phyloP scores from a whole-genome alignment of 2,888 invertebrate species.

The Callyntrura sp. region DNA sequence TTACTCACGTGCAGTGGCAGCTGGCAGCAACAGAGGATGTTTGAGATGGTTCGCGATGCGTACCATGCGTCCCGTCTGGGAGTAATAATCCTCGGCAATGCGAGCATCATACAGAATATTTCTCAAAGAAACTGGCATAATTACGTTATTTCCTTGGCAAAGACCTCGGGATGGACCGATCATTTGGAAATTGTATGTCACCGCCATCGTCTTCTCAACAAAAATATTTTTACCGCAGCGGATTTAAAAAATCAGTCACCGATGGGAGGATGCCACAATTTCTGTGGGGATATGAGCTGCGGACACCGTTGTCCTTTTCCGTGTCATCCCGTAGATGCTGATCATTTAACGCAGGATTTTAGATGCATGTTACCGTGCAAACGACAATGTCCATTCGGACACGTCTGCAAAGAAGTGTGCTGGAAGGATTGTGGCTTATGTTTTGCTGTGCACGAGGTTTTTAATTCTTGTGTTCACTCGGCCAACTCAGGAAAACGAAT shows the following conservation, averaged over 20 bases:
- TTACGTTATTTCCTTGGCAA: not conserved
- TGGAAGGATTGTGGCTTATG: conserved; percentile 30
- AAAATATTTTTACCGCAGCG: not conserved
- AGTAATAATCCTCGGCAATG: not conserved
- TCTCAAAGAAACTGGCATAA: not conserved
- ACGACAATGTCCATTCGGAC: conserved; percentile 1
- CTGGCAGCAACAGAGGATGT: not conserved
- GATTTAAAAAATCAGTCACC: not conserved
- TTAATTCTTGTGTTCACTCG: not conserved
- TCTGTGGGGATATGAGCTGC: conserved; percentile 48
- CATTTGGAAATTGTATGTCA: conserved; percentile 32
- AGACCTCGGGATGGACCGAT: not conserved
- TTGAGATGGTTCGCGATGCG: not conserved
- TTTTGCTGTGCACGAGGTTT: not conserved
- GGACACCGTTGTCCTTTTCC: conserved; percentile 47
- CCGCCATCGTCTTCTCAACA: not conserved
- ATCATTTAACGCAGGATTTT: conserved; percentile 12
- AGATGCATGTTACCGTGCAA: not conserved
- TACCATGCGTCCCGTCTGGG: not conserved
- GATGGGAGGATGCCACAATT: conserved; percentile 9
- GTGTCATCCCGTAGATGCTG: conserved; percentile 41
- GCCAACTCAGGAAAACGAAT: not conserved
- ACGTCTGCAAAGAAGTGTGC: conserved; percentile 17
- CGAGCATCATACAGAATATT: not conserved
- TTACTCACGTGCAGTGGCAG: not conserved